Conservation (phyloP, 1,140 invertebrate species). For the Arion vulgaris region DNA sequence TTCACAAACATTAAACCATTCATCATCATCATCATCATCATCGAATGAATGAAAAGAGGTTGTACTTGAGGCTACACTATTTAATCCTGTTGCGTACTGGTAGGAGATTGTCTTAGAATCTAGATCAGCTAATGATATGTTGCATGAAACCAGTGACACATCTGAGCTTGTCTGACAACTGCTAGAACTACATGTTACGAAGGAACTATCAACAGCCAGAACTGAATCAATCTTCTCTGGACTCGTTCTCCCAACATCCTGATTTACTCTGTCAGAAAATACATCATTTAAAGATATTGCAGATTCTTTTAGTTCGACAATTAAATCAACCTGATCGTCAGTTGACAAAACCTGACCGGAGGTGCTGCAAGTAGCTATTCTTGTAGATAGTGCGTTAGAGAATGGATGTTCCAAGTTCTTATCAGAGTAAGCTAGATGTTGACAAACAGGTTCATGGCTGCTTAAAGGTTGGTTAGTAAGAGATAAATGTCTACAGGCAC, state of each 20-base stretch:
- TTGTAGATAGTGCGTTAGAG: not conserved
- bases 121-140: not conserved
- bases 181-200: not conserved
- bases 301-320: not conserved
- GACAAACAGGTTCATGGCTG: not conserved
- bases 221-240: too few relatives aligned
- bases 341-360: not conserved
- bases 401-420: not conserved
- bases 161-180: not conserved
- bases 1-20: not conserved
- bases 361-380: not conserved
- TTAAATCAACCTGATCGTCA: not conserved
- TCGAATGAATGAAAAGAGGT: not conserved
- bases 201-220: not conserved
- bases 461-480: not conserved
- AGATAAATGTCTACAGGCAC: too few relatives aligned
- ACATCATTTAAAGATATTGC: not conserved
- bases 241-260: not conserved
- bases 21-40: constrained; percentile 13
- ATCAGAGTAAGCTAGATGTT: too few relatives aligned
- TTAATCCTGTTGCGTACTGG: not conserved
- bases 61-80: not conserved
- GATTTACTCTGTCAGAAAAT: not conserved
- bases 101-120: not conserved
- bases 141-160: not conserved